These are phyloP conservation scores for Phallusia fumigata DNA, from an alignment of 23 tunicate species.

Conservation along the genomic window DNA sequence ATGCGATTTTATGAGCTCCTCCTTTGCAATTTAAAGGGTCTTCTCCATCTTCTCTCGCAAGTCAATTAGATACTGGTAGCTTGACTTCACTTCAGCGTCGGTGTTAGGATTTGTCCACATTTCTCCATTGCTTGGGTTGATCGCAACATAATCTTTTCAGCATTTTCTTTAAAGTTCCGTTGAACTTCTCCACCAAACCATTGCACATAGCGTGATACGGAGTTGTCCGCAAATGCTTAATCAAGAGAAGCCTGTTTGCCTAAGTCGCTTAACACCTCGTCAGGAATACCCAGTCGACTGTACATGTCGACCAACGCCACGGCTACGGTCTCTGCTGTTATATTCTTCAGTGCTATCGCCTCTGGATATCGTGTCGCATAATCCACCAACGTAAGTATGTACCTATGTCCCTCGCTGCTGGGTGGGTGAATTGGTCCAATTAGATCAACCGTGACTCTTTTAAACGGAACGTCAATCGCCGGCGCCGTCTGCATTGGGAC, in stretches of 20 bases:
- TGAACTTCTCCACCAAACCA: conserved; percentile 8
- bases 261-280: too few relatives aligned
- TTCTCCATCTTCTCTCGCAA: conserved; percentile 7
- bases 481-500: conserved; percentile 16
- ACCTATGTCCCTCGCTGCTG: conserved; percentile 22
- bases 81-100: conserved; percentile 6
- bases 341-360: conserved; percentile 27
- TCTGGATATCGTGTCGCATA: conserved; percentile 40
- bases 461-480: conserved; percentile 11
- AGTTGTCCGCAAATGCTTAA: too few relatives aligned
- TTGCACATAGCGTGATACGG: neutral
- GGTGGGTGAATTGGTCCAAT: conserved; percentile 29
- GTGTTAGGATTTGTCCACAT: neutral
- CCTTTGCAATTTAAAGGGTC: neutral
- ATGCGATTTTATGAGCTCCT: neutral
- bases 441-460: conserved; percentile 21
- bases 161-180: conserved; percentile 9
- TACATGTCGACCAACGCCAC: too few relatives aligned
- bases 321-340: too few relatives aligned
- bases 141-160: conserved; percentile 12
- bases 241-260: too few relatives aligned
- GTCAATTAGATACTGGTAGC: conserved; percentile 13
- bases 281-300: too few relatives aligned
- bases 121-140: conserved; percentile 21
- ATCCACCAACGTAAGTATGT: conserved; percentile 27